phyloP scores from a whole-genome alignment of 2,888 invertebrate species.

The Rhagonycha fulva region DNA sequence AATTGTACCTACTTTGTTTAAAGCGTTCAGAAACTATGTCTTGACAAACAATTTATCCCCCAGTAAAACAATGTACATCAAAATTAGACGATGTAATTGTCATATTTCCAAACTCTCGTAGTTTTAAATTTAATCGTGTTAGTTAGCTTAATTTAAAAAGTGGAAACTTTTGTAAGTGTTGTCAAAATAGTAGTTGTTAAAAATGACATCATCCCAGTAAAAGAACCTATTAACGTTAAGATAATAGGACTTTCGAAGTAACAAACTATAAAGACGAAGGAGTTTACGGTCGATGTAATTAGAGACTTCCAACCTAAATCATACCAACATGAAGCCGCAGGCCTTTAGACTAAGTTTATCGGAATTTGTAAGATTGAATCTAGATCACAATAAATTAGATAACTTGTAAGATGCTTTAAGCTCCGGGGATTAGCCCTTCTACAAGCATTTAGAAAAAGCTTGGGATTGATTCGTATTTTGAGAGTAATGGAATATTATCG shows the following conservation, averaged over 20 bases:
- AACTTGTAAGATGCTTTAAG: constrained; percentile 29
- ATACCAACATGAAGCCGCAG: constrained; percentile 30
- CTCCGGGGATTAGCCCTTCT: constrained; percentile 25
- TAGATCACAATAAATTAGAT: constrained; percentile 39
- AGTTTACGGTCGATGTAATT: constrained; percentile 25
- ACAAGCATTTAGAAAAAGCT: constrained; percentile 18
- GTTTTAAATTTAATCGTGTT: too few species aligned
- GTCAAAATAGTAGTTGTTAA: neutral
- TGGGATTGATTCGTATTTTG: constrained; percentile 20
- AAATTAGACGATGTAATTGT: neutral
- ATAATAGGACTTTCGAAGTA: constrained; percentile 26
- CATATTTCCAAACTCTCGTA: too few species aligned
- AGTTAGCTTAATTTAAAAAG: neutral
- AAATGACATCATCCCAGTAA: constrained; percentile 4
- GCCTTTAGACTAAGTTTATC: constrained; percentile 30
- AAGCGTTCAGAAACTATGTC: too few species aligned
- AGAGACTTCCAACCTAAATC: constrained; percentile 34
- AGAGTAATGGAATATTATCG: neutral
- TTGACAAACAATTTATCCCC: too few species aligned
- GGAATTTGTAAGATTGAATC: constrained; percentile 40
- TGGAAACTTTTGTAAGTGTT: neutral
- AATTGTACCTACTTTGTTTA: too few species aligned
- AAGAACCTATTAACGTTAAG: constrained; percentile 22
- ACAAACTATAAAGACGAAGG: constrained; percentile 23
- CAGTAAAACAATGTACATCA: too few species aligned